Percentiles rank a stretch among this genome's conserved stretches.
phyloP scores from a whole-genome alignment of 2,113 vertebrate species.

The Fulmarus glacialis region DNA sequence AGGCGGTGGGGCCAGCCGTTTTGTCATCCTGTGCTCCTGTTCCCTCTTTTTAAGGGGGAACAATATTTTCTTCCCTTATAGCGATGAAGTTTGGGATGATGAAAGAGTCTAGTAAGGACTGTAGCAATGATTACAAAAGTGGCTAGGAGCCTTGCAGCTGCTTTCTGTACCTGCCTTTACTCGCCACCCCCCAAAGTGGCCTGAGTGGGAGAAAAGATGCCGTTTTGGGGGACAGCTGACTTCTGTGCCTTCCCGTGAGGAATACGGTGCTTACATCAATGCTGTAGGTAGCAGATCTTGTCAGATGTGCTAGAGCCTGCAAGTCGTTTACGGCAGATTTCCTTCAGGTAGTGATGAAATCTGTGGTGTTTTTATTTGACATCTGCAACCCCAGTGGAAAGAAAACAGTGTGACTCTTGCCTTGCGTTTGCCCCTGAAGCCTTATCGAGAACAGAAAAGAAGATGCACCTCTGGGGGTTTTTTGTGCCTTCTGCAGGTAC shows the following conservation, averaged over 20 bases:
- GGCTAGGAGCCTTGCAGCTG: neutral
- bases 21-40: neutral
- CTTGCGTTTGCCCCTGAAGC: neutral
- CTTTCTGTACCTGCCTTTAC: neutral
- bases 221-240: neutral
- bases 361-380: neutral
- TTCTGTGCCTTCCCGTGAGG: neutral
- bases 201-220: neutral
- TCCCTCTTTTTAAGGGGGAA: neutral
- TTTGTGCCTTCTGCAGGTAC: neutral
- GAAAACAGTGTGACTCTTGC: neutral
- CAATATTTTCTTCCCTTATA: neutral
- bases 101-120: neutral
- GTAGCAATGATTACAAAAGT: neutral
- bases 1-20: rapidly evolving
- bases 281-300: neutral
- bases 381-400: neutral
- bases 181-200: neutral
- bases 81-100: neutral
- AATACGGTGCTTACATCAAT: neutral
- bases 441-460: neutral
- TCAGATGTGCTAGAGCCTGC: neutral
- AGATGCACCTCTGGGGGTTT: neutral
- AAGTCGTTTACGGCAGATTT: neutral
- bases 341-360: neutral